A percentile compares a stretch with the other conserved stretches of the same genome.
phyloP scores from a whole-genome alignment of 2,888 invertebrate genomes.

The Norana najaformis region DNA sequence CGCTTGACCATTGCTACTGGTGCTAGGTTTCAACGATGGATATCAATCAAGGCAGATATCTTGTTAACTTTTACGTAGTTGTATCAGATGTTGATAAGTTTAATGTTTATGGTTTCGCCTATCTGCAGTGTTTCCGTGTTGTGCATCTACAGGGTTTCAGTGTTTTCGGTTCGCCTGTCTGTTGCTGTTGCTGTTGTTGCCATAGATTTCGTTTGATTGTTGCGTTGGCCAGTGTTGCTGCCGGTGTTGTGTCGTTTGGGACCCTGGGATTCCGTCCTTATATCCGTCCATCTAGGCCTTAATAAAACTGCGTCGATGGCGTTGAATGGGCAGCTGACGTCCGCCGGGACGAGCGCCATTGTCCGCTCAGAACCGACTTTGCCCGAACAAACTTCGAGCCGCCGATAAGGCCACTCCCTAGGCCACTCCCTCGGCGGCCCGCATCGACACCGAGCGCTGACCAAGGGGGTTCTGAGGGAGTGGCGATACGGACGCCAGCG shows the following conservation, averaged over 20 bases:
- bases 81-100: too few species aligned
- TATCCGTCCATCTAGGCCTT: not conserved
- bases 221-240: not conserved
- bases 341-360: not conserved
- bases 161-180: too few species aligned
- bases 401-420: not conserved
- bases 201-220: too few species aligned
- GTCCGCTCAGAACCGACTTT: not conserved
- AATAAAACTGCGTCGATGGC: not conserved
- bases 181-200: too few species aligned
- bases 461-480: constrained; percentile 6
- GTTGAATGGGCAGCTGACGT: not conserved
- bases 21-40: too few species aligned
- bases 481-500: not conserved
- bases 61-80: too few species aligned
- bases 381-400: not conserved
- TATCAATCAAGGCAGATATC: too few species aligned
- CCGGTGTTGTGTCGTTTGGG: not conserved
- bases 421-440: not conserved
- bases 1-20: too few species aligned
- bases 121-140: too few species aligned
- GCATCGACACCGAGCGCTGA: constrained; percentile 13
- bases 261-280: not conserved
- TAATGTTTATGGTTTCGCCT: too few species aligned
- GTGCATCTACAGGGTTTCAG: too few species aligned